A percentile compares a stretch with the other conserved stretches of the same genome.
These are phyloP conservation scores for Lutraria lutraria DNA, from an alignment of 2,888 invertebrate species.

Conservation along the genomic window DNA sequence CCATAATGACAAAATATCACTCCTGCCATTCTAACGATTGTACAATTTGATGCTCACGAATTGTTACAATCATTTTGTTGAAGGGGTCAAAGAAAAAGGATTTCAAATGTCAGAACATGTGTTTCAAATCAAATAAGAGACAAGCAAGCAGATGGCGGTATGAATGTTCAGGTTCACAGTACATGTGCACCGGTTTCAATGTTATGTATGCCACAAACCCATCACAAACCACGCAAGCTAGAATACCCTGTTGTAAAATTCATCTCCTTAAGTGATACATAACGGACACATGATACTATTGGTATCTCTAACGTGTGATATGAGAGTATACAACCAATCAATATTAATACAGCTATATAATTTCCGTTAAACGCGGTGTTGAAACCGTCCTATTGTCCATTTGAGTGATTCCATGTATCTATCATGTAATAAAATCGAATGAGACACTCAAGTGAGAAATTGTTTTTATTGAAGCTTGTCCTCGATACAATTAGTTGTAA, in stretches of 20 bases:
- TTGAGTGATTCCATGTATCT: not conserved
- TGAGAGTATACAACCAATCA: not conserved
- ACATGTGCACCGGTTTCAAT: no score
- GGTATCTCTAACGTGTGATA: not conserved
- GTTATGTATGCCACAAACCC: no score
- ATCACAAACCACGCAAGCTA: not conserved
- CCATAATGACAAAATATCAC: no score
- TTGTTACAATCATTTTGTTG: no score
- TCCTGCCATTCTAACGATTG: no score
- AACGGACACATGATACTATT: not conserved
- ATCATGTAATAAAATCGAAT: not conserved
- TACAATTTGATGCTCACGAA: no score
- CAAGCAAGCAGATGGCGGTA: no score
- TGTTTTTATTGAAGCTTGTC: not conserved
- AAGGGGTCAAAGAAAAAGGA: no score
- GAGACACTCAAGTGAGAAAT: not conserved
- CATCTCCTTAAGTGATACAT: not conserved
- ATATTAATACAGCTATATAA: not conserved
- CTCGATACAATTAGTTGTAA: not conserved
- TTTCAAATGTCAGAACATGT: no score
- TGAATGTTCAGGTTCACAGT: no score
- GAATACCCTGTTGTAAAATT: not conserved
- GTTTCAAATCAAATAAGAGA: no score
- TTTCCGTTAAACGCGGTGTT: not conserved
- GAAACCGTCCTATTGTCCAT: not conserved